These are phyloP conservation scores for Perithous albicinctus DNA, from an alignment of 2,888 invertebrate genomes.

Conservation along the genomic window DNA sequence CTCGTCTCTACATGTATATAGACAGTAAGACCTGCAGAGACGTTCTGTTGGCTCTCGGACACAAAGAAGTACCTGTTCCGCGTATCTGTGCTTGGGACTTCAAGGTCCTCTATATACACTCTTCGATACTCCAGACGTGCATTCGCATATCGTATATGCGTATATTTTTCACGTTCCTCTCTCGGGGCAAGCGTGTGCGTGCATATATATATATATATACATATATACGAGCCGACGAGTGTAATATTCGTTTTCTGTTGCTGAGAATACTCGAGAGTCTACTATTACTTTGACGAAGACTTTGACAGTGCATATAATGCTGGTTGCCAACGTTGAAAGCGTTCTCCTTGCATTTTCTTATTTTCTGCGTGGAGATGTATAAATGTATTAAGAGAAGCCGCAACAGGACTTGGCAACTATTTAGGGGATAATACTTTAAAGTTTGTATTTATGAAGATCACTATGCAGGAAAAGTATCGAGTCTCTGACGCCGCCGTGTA, in stretches of 20 bases:
- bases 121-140: conserved; percentile 57
- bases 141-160: neutral
- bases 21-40: conserved; percentile 21
- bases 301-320: conserved; percentile 43
- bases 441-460: too few relatives aligned
- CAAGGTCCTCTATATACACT: conserved; percentile 52
- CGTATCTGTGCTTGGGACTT: conserved; percentile 53
- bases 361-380: too few relatives aligned
- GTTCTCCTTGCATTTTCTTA: too few relatives aligned
- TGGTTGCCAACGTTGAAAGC: too few relatives aligned
- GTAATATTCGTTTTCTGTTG: conserved; percentile 3
- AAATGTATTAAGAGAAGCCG: too few relatives aligned
- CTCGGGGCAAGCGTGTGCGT: conserved; percentile 1
- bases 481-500: too few relatives aligned
- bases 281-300: conserved; percentile 37
- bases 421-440: too few relatives aligned
- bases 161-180: conserved; percentile 39
- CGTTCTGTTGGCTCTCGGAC: conserved; percentile 37
- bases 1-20: neutral
- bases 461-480: too few relatives aligned
- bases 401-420: too few relatives aligned
- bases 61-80: conserved; percentile 63
- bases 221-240: neutral
- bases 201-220: neutral
- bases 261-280: conserved; percentile 16